Conservation (phyloP, 2,113 vertebrate species). For the Cyphomyrus discorhynchus region DNA sequence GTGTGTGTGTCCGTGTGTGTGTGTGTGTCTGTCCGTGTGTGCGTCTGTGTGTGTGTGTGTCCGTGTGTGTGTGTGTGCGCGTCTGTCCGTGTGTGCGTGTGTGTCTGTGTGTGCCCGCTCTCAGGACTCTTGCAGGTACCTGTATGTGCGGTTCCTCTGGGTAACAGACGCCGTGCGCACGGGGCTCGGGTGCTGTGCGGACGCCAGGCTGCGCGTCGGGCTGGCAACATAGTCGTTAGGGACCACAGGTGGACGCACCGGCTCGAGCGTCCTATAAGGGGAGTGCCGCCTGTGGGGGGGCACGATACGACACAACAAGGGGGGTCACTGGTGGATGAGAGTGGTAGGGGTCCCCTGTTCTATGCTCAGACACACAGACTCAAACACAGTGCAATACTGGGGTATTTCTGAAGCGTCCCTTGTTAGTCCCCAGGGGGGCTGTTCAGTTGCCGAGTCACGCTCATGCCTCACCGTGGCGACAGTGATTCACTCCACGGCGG, state of each 20-base stretch:
- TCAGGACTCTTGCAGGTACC: constrained; percentile 64
- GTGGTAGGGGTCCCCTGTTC: not conserved
- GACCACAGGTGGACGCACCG: constrained; percentile 95
- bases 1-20: not conserved
- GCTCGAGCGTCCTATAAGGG: constrained; percentile 97
- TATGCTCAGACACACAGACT: not conserved
- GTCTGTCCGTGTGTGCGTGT: not conserved
- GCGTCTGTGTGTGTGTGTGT: not conserved
- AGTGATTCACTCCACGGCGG: not conserved
- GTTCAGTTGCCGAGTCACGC: not conserved
- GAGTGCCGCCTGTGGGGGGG: constrained; percentile 81
- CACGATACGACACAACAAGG: not conserved
- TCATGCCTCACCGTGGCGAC: not conserved
- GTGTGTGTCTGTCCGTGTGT: not conserved
- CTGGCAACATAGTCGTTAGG: constrained; percentile 98
- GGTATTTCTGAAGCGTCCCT: not conserved
- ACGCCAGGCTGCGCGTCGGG: constrained; percentile 90
- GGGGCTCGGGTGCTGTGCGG: constrained; percentile 83
- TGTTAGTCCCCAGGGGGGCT: not conserved
- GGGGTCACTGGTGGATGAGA: not conserved
- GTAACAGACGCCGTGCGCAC: constrained; percentile 94
- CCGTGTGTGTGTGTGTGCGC: not conserved
- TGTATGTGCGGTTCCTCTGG: constrained; percentile 99
- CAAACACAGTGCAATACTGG: not conserved
- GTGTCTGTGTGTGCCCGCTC: not conserved